Percentiles rank a stretch among this genome's conserved stretches.
These are phyloP conservation scores for Clamator glandarius DNA, from an alignment of 2,797 vertebrate genomes.

Conservation along the genomic window DNA sequence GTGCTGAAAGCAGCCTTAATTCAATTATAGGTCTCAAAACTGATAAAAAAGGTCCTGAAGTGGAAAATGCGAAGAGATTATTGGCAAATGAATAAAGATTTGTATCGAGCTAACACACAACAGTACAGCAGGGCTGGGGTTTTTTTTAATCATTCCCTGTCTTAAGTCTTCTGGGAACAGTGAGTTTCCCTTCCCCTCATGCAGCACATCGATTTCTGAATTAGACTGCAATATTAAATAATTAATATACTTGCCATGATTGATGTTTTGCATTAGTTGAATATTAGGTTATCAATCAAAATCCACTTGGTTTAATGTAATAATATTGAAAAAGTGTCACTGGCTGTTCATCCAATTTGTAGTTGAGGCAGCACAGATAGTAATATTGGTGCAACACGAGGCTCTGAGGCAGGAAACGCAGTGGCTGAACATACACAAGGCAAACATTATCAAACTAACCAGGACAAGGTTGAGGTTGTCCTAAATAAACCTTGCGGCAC, in stretches of 20 bases:
- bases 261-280: conserved; percentile 99
- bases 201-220: conserved; percentile 96
- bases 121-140: conserved; percentile 77
- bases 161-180: conserved; percentile 86
- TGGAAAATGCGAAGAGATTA: conserved; percentile 87
- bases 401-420: conserved; percentile 81
- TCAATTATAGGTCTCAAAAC: conserved; percentile 88
- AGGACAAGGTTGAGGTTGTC: conserved; percentile 51
- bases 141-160: conserved; percentile 83
- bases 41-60: conserved; percentile 85
- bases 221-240: conserved; percentile 99
- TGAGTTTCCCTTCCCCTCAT: conserved; percentile 83
- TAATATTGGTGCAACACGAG: conserved; percentile 87
- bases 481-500: conserved; percentile 64
- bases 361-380: conserved; percentile 93
- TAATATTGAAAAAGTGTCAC: conserved; percentile 99
- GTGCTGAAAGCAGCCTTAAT: conserved; percentile 86
- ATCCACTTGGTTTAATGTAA: conserved; percentile 99
- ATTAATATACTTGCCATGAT: conserved; percentile 99
- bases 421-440: conserved; percentile 74
- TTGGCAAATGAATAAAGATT: conserved; percentile 93
- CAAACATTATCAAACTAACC: conserved; percentile 58
- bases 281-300: conserved; percentile 99
- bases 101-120: conserved; percentile 83
- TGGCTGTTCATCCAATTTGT: conserved; percentile 97